Base-by-base conservation (phyloP, 2,113 vertebrate genomes). In the Apeltes quadracus region DNA sequence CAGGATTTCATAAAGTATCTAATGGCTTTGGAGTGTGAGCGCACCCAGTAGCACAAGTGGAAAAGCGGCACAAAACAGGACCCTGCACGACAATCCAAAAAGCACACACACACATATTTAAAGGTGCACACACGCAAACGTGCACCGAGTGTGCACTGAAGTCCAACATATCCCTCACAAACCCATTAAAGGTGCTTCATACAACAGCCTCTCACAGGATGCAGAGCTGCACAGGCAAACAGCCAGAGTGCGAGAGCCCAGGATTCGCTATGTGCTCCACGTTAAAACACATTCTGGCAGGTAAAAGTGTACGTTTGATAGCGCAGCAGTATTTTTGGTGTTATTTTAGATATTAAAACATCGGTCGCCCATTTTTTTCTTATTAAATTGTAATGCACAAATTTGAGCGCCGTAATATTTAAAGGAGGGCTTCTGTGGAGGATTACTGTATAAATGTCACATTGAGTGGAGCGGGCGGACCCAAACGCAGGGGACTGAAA, bases 1-100 rank as follows among this genome's bases (percentile, higher is more conserved):
- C 77, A 84, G 84, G 87, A 79, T 90, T 91, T 87, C 68, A 67
- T 90, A 81, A 85, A 81, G 85, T 92, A 85, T 87, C 77, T 90
- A 92, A 91, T 90, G 90, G 88, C 69, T 87, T 90, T 92, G 89
- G 87, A 93, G 90, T 90, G 89, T 86, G 88, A 89, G 78, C 79
- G 81, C 83, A 78, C 81, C 80, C 78, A 75, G 85, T 87, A 76
- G 75, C 83, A 89, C 77, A 69, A 87, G 85, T 91, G 81, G 85
- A 77, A 88, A 86, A 88, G 84, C 84, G 61, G 78, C 53, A 41
- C 69, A 76, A 86, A 84, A 89, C 75, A 85, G 87, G 75, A 82
- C 89, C 80, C 83, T 91, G 86, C 84, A 87, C 63, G 87, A 85
- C 83, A 86, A 89, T 89, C 84, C 75, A 84, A 84, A 90, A 79